A percentile compares a stretch with the other conserved stretches of the same genome.
These are phyloP conservation scores for Drosophila vallismaia DNA, from an alignment of 2,888 invertebrate genomes.

Conservation along the genomic window DNA sequence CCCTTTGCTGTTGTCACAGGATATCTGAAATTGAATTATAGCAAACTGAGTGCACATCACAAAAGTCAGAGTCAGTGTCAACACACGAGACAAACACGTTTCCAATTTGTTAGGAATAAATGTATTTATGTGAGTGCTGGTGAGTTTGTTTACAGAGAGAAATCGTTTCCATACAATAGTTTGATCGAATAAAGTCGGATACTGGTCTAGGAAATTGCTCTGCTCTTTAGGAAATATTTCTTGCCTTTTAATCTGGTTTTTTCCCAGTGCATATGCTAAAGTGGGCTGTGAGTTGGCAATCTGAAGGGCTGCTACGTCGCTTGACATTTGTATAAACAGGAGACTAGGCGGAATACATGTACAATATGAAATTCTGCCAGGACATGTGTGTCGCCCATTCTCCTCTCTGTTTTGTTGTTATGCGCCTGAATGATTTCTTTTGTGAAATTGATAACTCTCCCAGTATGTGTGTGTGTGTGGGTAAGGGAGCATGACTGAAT, in stretches of 20 bases:
- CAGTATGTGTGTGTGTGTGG: not conserved
- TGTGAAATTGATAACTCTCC: conserved; percentile 68
- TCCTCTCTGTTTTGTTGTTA: conserved; percentile 45
- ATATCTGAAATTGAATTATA: conserved; percentile 69
- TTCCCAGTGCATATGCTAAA: conserved; percentile 3
- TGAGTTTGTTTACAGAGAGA: conserved; percentile 9
- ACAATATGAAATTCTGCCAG: conserved; percentile 52
- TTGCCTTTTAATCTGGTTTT: not conserved
- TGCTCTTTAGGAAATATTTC: too few relatives aligned
- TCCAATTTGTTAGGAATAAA: conserved; percentile 58
- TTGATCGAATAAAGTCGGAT: too few relatives aligned
- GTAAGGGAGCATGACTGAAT: conserved; percentile 12
- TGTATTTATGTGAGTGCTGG: conserved; percentile 26
- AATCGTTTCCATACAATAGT: not conserved
- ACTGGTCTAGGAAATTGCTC: too few relatives aligned
- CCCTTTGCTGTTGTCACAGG: conserved; percentile 23
- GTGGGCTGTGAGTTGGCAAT: conserved; percentile 26
- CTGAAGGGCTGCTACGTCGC: conserved; percentile 41
- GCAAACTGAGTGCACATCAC: conserved; percentile 53
- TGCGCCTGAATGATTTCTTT: conserved; percentile 68
- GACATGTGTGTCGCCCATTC: conserved; percentile 40
- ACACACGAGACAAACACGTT: conserved; percentile 50
- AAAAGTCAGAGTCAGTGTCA: conserved; percentile 53
- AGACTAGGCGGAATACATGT: conserved; percentile 8
- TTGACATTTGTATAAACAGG: conserved; percentile 67